Evolutionary conservation across 2,888 invertebrate genomes (phyloP).

Genomic region (Synergus gifuensis): DNA sequence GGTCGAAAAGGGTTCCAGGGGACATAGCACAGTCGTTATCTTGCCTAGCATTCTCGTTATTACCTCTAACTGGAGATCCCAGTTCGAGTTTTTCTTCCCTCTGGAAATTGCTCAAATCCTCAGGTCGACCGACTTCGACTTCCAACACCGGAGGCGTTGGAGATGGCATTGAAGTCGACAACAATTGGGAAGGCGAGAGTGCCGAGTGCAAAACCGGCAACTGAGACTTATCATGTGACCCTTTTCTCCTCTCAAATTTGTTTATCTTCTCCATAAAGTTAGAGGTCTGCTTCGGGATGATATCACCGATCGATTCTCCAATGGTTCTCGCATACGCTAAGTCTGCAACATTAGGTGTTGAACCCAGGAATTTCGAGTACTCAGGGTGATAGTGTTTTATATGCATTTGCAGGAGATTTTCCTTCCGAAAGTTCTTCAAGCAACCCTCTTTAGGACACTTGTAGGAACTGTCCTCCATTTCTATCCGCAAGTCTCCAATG

Average conservation of each 20-base stretch:
- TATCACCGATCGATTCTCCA: conserved; percentile 80
- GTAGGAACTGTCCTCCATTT: conserved; percentile 84
- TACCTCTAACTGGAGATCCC: conserved; percentile 53
- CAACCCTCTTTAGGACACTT: conserved; percentile 91
- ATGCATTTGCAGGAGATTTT: conserved; percentile 94
- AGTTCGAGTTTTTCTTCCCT: conserved; percentile 66
- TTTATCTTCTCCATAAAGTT: conserved; percentile 77
- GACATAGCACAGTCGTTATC: conserved; percentile 68
- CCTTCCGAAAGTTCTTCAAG: conserved; percentile 93
- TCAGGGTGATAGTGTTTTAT: conserved; percentile 96
- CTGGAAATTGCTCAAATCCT: conserved; percentile 55
- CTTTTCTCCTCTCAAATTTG: conserved; percentile 70
- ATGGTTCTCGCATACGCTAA: conserved; percentile 89
- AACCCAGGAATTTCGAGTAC: conserved; percentile 86
- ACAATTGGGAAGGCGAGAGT: conserved; percentile 55
- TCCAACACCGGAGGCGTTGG: conserved; percentile 56
- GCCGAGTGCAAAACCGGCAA: conserved; percentile 52
- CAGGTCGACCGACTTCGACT: conserved; percentile 56
- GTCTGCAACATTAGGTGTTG: conserved; percentile 92
- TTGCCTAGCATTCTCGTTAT: conserved; percentile 1
- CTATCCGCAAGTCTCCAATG: conserved; percentile 78
- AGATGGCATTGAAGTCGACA: conserved; percentile 51
- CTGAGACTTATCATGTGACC: conserved; percentile 57
- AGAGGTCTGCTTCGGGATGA: conserved; percentile 72
- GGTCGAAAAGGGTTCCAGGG: conserved; percentile 72